phyloP scores from a whole-genome alignment of 2,888 invertebrate species.

The Mesorhabditis sp. region DNA sequence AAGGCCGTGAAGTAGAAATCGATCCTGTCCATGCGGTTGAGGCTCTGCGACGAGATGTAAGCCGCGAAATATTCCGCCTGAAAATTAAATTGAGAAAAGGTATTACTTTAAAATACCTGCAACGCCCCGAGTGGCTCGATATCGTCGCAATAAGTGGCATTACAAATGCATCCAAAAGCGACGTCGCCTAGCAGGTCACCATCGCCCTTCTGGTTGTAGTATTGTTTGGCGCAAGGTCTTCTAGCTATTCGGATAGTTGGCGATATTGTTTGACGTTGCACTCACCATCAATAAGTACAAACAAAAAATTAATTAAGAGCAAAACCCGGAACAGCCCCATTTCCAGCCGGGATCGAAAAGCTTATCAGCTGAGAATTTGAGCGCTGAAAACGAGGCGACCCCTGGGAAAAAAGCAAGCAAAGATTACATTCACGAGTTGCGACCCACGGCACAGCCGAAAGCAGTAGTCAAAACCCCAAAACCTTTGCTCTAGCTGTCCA shows the following conservation, averaged over 20 bases:
- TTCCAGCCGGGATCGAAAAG: background rate
- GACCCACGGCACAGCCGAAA: background rate
- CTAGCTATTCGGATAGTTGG: background rate
- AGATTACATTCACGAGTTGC: background rate
- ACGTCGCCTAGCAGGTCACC: background rate
- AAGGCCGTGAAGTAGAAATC: background rate
- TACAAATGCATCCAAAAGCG: constrained; percentile 38
- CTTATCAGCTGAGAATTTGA: background rate
- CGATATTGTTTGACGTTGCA: no score
- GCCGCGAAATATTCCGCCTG: background rate
- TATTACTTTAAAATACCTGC: background rate
- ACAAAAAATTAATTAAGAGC: background rate
- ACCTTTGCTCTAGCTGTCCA: background rate
- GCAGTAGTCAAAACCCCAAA: no score
- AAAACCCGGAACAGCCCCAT: background rate
- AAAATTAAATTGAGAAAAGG: background rate
- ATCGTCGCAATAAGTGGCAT: constrained; percentile 44
- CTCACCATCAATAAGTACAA: no score
- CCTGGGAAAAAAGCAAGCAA: background rate
- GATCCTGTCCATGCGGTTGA: background rate
- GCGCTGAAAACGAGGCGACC: background rate
- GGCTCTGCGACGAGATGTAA: background rate
- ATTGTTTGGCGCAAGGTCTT: background rate
- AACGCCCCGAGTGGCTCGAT: constrained; percentile 28
- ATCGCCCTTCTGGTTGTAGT: background rate